Evolutionary conservation across 2,113 vertebrate species (phyloP), one percentile per base, ranked within the genome.

Genomic region (Forbesichthys agassizii): DNA sequence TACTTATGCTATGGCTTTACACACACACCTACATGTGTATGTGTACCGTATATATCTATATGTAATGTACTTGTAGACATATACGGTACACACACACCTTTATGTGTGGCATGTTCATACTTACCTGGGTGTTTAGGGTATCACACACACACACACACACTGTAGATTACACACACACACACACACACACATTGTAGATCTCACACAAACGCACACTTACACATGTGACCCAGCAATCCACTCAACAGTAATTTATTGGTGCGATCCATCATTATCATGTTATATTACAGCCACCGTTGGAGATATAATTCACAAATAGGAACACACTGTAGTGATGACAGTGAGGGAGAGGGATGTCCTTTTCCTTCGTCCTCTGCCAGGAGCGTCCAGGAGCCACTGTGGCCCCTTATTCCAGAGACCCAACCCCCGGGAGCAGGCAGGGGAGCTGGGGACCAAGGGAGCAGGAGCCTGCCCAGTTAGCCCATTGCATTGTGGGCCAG

Each of bases 201-300:
- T 20, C 2, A 27, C 27, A 27, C 27, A 27, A 2, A 27, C 87
- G 79, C 82, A 82, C 77, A 81, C 74, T 46, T 66, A 84, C 73
- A 66, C 68, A 82, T 83, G 65, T 80, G 78, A 86, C 82, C 80
- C 73, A 89, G 85, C 88, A 90, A 87, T 89, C 84, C 86, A 90
- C 85, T 90, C 88, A 89, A 87, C 88, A 85, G 88, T 88, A 88
- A 90, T 90, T 92, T 89, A 91, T 88, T 71, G 81, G 74, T 84
- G 88, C 74, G 80, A 93, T 91, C 87, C 88, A 91, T 92, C 90
- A 92, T 93, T 91, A 91, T 90, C 88, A 88, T 89, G 87, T 91
- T 92, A 92, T 92, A 91, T 91, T 90, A 91, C 88, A 84, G 87
- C 85, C 88, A 80, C 88, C 74, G 71, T 88, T 77, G 82, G 87